phyloP scores from a whole-genome alignment of 2,113 vertebrate species.

The Burhinus bistriatus region DNA sequence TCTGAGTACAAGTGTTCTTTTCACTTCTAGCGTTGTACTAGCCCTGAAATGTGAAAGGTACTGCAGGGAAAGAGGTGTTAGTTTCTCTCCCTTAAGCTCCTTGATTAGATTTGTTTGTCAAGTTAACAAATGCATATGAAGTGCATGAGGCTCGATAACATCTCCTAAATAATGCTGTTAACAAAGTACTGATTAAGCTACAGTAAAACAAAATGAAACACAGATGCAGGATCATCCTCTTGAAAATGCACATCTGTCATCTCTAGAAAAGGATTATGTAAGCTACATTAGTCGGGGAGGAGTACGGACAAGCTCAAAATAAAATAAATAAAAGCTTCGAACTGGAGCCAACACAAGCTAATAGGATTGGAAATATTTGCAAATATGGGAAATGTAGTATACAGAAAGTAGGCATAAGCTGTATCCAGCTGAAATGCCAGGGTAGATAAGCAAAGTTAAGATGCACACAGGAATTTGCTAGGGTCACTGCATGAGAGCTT shows the following conservation, averaged over 20 bases:
- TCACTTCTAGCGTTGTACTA: neutral
- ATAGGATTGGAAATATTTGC: neutral
- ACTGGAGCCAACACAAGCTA: neutral
- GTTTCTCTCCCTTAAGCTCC: neutral
- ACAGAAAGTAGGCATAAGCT: neutral
- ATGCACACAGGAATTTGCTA: neutral
- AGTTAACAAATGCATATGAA: conserved; percentile 1
- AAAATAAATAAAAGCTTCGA: conserved; percentile 23
- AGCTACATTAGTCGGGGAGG: conserved; percentile 1
- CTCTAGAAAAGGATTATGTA: conserved; percentile 27
- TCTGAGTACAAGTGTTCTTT: neutral
- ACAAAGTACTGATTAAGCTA: conserved; percentile 35
- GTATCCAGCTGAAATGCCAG: neutral
- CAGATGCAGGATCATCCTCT: conserved; percentile 40
- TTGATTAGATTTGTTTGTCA: conserved; percentile 24
- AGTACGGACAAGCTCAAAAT: neutral
- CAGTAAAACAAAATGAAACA: neutral
- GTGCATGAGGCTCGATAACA: neutral
- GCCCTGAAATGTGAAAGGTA: neutral
- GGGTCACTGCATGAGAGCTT: neutral
- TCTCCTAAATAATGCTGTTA: conserved; percentile 44
- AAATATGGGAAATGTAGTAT: neutral
- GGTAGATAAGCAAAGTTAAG: neutral
- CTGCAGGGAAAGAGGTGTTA: neutral
- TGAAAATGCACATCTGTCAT: conserved; percentile 48